Conservation (phyloP, 1,140 invertebrate genomes). For the Acromyrmex echinatior region DNA sequence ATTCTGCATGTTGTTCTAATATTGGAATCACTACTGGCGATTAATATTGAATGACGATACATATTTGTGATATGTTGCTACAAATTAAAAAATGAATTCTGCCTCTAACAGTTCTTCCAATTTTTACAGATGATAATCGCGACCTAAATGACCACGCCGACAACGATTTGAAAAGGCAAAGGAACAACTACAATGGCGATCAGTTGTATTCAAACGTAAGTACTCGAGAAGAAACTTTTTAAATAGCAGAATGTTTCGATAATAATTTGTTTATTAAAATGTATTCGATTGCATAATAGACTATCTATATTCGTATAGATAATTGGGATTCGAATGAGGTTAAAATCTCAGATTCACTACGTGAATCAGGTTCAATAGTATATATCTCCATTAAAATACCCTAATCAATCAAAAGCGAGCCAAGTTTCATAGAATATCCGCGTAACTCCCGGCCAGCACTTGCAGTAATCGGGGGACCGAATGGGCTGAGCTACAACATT, state of each 20-base stretch:
- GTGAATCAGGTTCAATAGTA: neutral
- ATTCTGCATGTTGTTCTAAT: slow-evolving; percentile 12
- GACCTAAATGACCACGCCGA: slow-evolving; percentile 94
- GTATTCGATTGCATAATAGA: neutral
- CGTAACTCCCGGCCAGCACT: slow-evolving; percentile 32
- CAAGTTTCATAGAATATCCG: slow-evolving; percentile 51
- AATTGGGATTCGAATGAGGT: neutral
- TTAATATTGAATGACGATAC: neutral
- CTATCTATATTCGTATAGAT: neutral
- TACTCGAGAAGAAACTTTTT: slow-evolving; percentile 71
- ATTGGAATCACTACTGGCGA: neutral
- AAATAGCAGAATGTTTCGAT: neutral
- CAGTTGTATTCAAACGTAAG: slow-evolving; percentile 95
- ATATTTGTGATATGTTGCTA: neutral
- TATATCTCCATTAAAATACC: slow-evolving; percentile 30
- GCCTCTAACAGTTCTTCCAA: slow-evolving; percentile 29
- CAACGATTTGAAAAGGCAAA: slow-evolving; percentile 94
- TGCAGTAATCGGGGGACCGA: slow-evolving; percentile 44
- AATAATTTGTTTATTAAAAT: neutral
- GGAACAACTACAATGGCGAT: slow-evolving; percentile 95
- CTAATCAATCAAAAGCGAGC: slow-evolving; percentile 60
- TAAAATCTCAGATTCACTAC: neutral
- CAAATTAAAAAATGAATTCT: neutral
- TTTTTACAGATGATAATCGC: slow-evolving; percentile 92
- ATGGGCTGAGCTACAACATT: slow-evolving; percentile 31